Base-by-base conservation (phyloP, 2,113 vertebrate genomes). In the Pycnonotus jocosus region DNA sequence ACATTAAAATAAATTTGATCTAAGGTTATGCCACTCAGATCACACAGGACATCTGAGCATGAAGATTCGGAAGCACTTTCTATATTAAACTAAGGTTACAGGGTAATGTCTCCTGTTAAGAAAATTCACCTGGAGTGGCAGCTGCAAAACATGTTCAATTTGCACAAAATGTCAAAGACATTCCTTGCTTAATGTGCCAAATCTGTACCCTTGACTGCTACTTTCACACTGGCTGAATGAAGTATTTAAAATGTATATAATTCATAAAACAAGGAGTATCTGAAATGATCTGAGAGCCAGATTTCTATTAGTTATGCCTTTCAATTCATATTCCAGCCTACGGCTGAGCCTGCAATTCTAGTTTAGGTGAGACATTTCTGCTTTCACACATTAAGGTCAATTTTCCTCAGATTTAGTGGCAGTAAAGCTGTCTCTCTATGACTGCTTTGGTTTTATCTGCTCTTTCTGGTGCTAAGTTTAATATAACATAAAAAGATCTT, bases 371-470 rank as follows among this genome's bases (percentile, higher is more conserved):
- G 71, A 92, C 66, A 73, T 65, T 81, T 85, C 71, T 93, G 81
- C 45, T 90, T 94, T 94, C 70, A 90, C 74, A 93, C 92, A 73
- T 85, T 88, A 90, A 85, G 53, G 72, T 76, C 48, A 65, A 90
- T 86, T 96, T 92, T 88, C 42, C 76, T 90, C 71, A 77, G 42
- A 86, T 95, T 90, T 80, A 86, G 37, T 54, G 74, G 66, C 25
- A 77, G 56, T 22, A 61, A 64, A 83, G 53, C 21, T 50, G 27
- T 53, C 40, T 82, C 16, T 18, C 48, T 88, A 1, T 11, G 28
- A 77, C 53, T 51, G 28, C 88, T 80, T 48, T 58, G 47, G 28
- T 31, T 96, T 88, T 50, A 70, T 70, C 47, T 83, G 8, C 37
- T 81, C 44, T 72, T 92, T 45, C 37, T 64, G 33, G 21, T 68